Evolutionary conservation across 2,797 vertebrate species (phyloP).

Genomic region (Hafferia zeledoni): DNA sequence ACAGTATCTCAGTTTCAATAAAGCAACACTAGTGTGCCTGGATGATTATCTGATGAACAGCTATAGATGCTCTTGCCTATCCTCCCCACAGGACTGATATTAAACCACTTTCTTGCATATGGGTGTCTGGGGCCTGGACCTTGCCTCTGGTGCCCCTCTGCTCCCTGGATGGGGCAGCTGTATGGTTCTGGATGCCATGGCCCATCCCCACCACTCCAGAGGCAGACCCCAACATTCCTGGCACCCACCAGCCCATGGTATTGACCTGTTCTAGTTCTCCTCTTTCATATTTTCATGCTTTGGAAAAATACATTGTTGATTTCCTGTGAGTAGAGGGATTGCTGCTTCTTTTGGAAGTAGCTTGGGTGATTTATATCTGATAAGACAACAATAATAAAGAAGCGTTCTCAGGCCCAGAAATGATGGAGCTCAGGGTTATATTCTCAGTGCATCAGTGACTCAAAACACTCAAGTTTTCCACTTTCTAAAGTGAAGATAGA

Average conservation of each 20-base stretch:
- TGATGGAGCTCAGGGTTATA: accelerated
- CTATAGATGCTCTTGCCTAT: accelerated
- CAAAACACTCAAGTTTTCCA: background rate
- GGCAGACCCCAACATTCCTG: accelerated
- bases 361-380: background rate
- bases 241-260: accelerated
- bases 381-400: background rate
- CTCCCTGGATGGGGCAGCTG: background rate
- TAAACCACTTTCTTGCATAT: background rate
- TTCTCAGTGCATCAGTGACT: background rate
- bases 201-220: accelerated
- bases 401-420: background rate
- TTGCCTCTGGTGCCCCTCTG: background rate
- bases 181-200: background rate
- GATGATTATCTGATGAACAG: background rate
- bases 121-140: background rate
- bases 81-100: accelerated
- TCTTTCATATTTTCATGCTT: background rate
- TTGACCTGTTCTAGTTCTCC: accelerated
- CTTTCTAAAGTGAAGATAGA: background rate
- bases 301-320: background rate
- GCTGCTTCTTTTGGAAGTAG: background rate
- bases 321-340: background rate
- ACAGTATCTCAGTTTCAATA: background rate
- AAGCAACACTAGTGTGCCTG: accelerated